Evolutionary conservation across 1,140 invertebrate species (phyloP).

Genomic region (Andricus grossulariae): DNA sequence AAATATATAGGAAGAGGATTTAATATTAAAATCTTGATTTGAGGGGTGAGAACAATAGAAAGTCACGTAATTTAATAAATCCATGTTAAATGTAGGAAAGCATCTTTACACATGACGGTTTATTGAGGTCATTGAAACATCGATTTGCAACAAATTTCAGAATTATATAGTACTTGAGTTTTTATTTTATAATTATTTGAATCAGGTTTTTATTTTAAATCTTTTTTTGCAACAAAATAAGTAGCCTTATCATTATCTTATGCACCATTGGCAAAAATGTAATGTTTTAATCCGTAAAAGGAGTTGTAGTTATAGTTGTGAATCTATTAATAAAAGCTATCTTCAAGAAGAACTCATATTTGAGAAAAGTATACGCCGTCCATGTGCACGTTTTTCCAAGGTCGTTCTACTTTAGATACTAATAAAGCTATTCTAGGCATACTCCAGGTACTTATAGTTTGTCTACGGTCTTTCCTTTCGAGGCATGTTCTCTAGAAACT

Average conservation of each 20-base stretch:
- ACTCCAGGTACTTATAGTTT: slow-evolving; percentile 11
- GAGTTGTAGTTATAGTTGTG: slow-evolving; percentile 43
- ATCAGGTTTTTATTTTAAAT: too few relatives aligned
- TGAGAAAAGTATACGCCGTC: slow-evolving; percentile 36
- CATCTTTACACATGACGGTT: slow-evolving; percentile 10
- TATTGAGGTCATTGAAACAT: slow-evolving; percentile 24
- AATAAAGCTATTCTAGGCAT: slow-evolving; percentile 44
- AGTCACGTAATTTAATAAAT: too few relatives aligned
- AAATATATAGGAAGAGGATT: too few relatives aligned
- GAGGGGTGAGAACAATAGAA: too few relatives aligned
- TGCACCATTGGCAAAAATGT: too few relatives aligned
- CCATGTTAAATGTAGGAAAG: not conserved
- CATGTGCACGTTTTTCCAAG: slow-evolving; percentile 42
- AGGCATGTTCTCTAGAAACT: slow-evolving; percentile 8
- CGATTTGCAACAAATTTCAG: not conserved
- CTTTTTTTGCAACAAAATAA: too few relatives aligned
- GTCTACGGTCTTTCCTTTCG: slow-evolving; percentile 4
- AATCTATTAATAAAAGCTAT: slow-evolving; percentile 50
- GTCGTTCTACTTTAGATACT: slow-evolving; percentile 49
- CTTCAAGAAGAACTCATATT: slow-evolving; percentile 43
- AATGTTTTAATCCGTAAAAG: not conserved
- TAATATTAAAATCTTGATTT: too few relatives aligned
- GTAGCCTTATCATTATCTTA: too few relatives aligned
- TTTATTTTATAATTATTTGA: too few relatives aligned
- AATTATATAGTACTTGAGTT: too few relatives aligned